Evolutionary conservation across 2,113 vertebrate genomes (phyloP).

Genomic region (Prolemur simus): DNA sequence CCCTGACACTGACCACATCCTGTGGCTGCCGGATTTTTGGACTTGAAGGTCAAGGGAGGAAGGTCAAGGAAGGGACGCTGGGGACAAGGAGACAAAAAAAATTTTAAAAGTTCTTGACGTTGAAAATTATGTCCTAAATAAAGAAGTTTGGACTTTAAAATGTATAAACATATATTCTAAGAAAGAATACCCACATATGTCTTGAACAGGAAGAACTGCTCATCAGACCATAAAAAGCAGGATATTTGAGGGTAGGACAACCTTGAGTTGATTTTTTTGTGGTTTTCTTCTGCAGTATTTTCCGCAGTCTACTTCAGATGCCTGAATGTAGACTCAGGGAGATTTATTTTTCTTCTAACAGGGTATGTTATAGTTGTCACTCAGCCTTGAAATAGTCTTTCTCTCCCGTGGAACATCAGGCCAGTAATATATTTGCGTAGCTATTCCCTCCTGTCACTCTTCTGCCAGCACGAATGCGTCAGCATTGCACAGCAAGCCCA

Average conservation of each 20-base stretch:
- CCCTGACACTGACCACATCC: constrained; percentile 45
- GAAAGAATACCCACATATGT: constrained; percentile 10
- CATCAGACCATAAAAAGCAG: constrained; percentile 43
- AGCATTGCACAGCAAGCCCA: constrained; percentile 26
- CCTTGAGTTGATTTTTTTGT: not conserved
- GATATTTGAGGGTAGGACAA: constrained; percentile 36
- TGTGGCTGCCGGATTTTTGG: not conserved
- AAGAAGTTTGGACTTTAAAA: constrained; percentile 37
- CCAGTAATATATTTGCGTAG: constrained; percentile 76
- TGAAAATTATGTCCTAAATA: constrained; percentile 56
- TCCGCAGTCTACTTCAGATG: constrained; percentile 40
- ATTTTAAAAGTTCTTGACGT: not conserved
- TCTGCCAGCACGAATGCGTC: constrained; percentile 61
- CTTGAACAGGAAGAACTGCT: constrained; percentile 36
- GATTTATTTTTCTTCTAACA: constrained; percentile 77
- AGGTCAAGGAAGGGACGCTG: constrained; percentile 1
- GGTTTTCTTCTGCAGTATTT: constrained; percentile 14
- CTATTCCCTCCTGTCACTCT: constrained; percentile 69
- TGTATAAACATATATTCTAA: not conserved
- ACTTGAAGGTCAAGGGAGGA: constrained; percentile 53
- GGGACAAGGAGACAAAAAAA: constrained; percentile 20
- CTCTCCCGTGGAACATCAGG: constrained; percentile 70
- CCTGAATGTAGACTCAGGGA: constrained; percentile 59
- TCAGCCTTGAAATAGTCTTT: constrained; percentile 82
- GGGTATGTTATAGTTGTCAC: constrained; percentile 77